Percentiles rank a stretch among this genome's conserved stretches.
Evolutionary conservation across 2,888 invertebrate genomes (phyloP).

Genomic region (Artemia sinica): DNA sequence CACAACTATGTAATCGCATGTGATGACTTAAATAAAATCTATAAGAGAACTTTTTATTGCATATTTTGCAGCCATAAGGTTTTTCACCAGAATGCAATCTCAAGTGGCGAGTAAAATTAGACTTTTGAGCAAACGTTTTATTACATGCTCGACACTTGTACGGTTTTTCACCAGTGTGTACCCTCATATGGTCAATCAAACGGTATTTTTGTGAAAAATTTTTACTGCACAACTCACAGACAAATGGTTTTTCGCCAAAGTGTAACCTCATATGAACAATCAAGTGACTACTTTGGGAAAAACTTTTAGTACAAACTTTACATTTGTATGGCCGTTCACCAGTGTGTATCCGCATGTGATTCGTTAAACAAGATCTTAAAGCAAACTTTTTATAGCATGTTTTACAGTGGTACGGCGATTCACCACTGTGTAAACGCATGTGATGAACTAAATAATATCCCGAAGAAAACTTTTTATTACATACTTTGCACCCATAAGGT

Average conservation of each 20-base stretch:
- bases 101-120: not conserved
- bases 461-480: constrained; percentile 17
- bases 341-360: constrained; percentile 10
- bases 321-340: not conserved
- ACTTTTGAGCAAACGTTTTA: constrained; percentile 15
- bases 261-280: constrained; percentile 18
- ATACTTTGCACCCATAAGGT: constrained; percentile 18
- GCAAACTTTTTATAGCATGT: constrained; percentile 15
- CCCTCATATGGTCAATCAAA: constrained; percentile 15
- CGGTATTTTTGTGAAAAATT: constrained; percentile 8
- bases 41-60: not conserved
- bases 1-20: not conserved
- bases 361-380: not conserved
- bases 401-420: constrained; percentile 16
- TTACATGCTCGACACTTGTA: constrained; percentile 18
- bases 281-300: not conserved
- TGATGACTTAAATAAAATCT: not conserved
- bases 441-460: constrained; percentile 16
- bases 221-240: constrained; percentile 18
- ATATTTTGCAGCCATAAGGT: not conserved
- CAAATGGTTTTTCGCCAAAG: constrained; percentile 16
- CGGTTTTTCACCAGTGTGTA: constrained; percentile 21
- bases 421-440: constrained; percentile 17
- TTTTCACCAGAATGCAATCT: not conserved
- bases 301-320: constrained; percentile 16